Base-by-base conservation (phyloP, 2,888 invertebrate genomes). In the Lissonota sp. region DNA sequence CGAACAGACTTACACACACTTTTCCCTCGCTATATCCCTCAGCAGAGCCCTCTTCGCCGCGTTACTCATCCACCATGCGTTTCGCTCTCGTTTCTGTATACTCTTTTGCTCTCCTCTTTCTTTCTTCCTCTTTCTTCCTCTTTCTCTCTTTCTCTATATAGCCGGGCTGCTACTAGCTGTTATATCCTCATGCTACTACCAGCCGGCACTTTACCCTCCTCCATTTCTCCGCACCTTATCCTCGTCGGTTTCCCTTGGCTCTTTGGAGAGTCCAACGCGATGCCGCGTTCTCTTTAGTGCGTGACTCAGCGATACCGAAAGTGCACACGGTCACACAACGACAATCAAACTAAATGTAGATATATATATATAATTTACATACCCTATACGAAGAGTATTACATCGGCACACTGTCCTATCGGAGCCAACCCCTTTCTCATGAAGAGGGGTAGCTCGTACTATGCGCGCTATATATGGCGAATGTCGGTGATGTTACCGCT, bases 251-350 rank as follows among this genome's bases (percentile, higher is more conserved):
- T 44, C 60, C 64, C 64, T 40, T 26, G 44, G 60, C 62, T 12
- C 70, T 73, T 46, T 66, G 26, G 26, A 26, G 55, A 75, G 79
- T 75, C 84, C 79, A 64, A 58, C 62, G 71, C 74, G 73, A 62
- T 74, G 74, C 79, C 74, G 78, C 66, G 80, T 76, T 81, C 74
- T 82, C 75, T 83, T 83, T 85, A 81, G 87, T 88, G 90, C 90
- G 90, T 91, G 91, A 91, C 90, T 90, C 90, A 88, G 87, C 87
- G 84, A 84, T 85, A 84, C 87, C 86, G 87, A 90, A 88, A 88
- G 88, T 83, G 86, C 79, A 74, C 73, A 74, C 73, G 69, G 77
- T 58, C 80, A 77, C 69, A 82, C 82, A 71, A 78, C 78, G 75
- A 64, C 69, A 63, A 46, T 58, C 64, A 46, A 63, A 77, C 67